These are phyloP conservation scores for Plecotus auritus DNA, from an alignment of 2,113 vertebrate species.

Conservation along the genomic window DNA sequence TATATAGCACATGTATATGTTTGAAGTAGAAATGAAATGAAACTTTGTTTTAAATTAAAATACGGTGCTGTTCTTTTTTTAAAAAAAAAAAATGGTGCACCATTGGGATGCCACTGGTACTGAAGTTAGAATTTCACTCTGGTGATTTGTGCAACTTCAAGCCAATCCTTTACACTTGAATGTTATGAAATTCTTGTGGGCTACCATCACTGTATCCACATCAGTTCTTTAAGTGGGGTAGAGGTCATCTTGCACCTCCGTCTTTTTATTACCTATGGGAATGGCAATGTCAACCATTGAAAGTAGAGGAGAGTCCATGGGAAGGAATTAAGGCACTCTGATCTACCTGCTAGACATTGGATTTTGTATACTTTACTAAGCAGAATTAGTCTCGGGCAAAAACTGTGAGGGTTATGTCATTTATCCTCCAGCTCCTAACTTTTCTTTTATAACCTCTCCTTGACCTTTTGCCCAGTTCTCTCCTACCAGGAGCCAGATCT, in stretches of 20 bases:
- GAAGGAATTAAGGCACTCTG: not conserved
- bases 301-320: not conserved
- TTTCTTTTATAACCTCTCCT: constrained; percentile 26
- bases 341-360: not conserved
- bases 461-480: constrained; percentile 58
- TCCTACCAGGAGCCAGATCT: constrained; percentile 24
- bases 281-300: not conserved
- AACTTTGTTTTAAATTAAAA: constrained; percentile 8
- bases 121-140: constrained; percentile 16
- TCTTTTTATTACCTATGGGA: not conserved
- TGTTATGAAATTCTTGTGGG: constrained; percentile 53
- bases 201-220: not conserved
- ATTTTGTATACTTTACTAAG: not conserved
- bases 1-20: not conserved
- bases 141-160: constrained; percentile 18
- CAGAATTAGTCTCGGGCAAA: not conserved
- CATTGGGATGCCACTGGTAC: not conserved
- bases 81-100: no score
- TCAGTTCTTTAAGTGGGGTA: constrained; percentile 51
- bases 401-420: not conserved
- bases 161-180: constrained; percentile 1
- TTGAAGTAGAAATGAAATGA: not conserved
- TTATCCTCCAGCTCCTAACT: not conserved
- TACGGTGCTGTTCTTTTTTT: not conserved
- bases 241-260: not conserved